Percentiles rank a stretch among this genome's conserved stretches.
phyloP scores from a whole-genome alignment of 2,113 vertebrate genomes.

The Pandion haliaetus region DNA sequence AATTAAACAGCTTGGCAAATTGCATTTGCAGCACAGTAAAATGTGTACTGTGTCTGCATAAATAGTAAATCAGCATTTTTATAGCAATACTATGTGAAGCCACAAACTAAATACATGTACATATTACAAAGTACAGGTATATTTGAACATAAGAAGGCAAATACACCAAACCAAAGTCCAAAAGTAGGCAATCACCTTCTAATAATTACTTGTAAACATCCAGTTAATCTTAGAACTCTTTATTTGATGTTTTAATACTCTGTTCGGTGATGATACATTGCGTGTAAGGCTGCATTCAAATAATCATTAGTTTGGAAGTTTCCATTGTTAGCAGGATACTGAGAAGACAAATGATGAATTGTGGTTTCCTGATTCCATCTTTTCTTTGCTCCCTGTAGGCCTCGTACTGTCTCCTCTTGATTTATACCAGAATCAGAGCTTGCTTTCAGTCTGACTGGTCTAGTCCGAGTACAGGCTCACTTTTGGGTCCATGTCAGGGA shows the following conservation, averaged over 20 bases:
- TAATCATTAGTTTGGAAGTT: constrained; percentile 29
- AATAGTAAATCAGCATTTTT: constrained; percentile 10
- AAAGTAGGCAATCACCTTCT: neutral
- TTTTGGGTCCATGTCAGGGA: neutral
- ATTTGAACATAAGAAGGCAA: neutral
- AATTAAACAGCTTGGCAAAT: neutral
- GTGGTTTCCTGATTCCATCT: constrained; percentile 32
- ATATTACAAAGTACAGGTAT: neutral
- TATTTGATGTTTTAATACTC: neutral
- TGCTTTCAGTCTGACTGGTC: neutral
- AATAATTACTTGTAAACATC: constrained; percentile 43
- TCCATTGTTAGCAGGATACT: neutral
- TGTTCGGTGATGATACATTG: neutral
- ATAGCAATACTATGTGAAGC: neutral
- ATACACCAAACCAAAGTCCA: neutral
- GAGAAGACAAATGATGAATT: constrained; percentile 26
- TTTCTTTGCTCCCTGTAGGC: neutral
- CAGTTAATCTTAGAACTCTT: neutral
- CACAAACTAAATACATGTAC: neutral
- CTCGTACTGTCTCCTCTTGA: neutral
- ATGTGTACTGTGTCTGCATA: neutral
- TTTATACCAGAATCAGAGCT: constrained; percentile 24
- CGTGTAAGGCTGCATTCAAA: neutral
- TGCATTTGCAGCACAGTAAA: neutral
- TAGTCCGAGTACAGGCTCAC: neutral